Conservation (phyloP, 1,140 invertebrate species). For the Drosophila azteca region DNA sequence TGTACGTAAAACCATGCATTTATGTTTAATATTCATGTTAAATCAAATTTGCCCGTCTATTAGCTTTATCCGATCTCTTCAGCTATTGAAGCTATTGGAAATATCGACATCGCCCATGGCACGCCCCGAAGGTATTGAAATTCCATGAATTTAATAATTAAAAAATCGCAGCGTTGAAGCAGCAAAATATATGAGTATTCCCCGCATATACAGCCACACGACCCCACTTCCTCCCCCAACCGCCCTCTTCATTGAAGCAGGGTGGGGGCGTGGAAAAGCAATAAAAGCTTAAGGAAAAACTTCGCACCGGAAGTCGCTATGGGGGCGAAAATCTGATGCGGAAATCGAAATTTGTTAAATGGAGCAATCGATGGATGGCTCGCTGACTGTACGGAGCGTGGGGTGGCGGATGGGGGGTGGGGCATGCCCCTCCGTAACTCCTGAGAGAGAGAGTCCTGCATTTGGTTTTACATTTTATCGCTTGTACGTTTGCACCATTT, state of each 20-base stretch:
- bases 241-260: too few relatives aligned
- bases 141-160: slow-evolving; percentile 68
- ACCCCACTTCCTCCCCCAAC: too few relatives aligned
- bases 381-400: slow-evolving; percentile 28
- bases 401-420: too few relatives aligned
- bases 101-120: slow-evolving; percentile 11
- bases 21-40: not conserved
- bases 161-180: slow-evolving; percentile 55
- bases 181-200: slow-evolving; percentile 30
- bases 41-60: slow-evolving; percentile 39
- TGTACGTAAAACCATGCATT: too few relatives aligned
- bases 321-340: slow-evolving; percentile 76
- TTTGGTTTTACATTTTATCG: slow-evolving; percentile 80
- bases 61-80: slow-evolving; percentile 27
- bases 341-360: slow-evolving; percentile 83
- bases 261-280: slow-evolving; percentile 40
- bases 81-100: slow-evolving; percentile 29
- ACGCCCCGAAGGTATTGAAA: slow-evolving; percentile 46
- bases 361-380: slow-evolving; percentile 76
- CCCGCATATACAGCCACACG: slow-evolving; percentile 49
- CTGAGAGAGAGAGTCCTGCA: slow-evolving; percentile 30
- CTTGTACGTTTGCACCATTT: slow-evolving; percentile 82
- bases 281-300: slow-evolving; percentile 64
- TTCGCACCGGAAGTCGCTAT: slow-evolving; percentile 66
- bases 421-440: slow-evolving; percentile 12